Conservation (phyloP, 2,113 vertebrate species). For the Silurus asotus region DNA sequence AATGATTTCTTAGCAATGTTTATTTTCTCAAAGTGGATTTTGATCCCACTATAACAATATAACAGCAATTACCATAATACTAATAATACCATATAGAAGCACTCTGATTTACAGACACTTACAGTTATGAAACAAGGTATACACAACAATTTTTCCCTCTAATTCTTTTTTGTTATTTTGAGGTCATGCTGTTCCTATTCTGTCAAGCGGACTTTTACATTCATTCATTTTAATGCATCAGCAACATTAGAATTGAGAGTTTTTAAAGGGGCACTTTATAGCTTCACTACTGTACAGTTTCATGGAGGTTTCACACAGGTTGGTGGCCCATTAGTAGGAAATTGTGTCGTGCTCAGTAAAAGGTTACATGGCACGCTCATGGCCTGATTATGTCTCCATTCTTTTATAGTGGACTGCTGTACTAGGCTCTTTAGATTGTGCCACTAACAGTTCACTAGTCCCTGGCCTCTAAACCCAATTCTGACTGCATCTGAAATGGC, state of each 20-base stretch:
- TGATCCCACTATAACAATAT: too few species aligned
- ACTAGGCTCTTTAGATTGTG: constrained; percentile 51
- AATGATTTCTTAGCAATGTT: too few species aligned
- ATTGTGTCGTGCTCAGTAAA: constrained; percentile 31
- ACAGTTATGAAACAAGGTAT: background rate
- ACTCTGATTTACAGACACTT: background rate
- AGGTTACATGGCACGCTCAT: constrained; percentile 51
- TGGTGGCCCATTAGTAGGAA: constrained; percentile 32
- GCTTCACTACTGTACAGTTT: background rate
- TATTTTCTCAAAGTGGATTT: too few species aligned
- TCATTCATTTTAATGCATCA: constrained; percentile 17
- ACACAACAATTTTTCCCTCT: background rate
- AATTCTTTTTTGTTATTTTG: background rate
- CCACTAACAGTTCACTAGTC: constrained; percentile 57
- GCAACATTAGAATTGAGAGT: background rate
- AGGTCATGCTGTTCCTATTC: background rate
- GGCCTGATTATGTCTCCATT: constrained; percentile 71
- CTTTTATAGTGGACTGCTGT: constrained; percentile 43
- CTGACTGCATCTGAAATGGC: background rate
- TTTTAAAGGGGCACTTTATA: background rate
- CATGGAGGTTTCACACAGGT: constrained; percentile 16
- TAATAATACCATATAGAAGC: too few species aligned
- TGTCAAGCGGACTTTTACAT: constrained; percentile 15
- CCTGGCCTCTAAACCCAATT: constrained; percentile 66
- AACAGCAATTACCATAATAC: too few species aligned